Evolutionary conservation across 2,113 vertebrate genomes (phyloP).

Genomic region (Podarcis muralis): DNA sequence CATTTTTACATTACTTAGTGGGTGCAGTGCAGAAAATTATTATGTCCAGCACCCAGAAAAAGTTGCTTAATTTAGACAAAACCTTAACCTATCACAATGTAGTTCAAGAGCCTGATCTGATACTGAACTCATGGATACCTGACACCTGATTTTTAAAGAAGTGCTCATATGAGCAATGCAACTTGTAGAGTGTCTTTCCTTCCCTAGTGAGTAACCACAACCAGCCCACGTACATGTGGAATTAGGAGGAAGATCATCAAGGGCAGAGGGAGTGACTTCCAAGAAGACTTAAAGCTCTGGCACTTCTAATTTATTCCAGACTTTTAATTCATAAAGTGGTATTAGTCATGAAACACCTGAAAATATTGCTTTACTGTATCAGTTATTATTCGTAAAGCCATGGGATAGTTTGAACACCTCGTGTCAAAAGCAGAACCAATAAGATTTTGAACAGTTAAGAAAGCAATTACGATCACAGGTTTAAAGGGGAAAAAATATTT

Average conservation of each 20-base stretch:
- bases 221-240: neutral
- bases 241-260: neutral
- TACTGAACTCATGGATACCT: neutral
- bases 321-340: neutral
- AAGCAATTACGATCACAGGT: neutral
- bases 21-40: neutral
- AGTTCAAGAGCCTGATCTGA: neutral
- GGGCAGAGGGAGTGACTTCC: neutral
- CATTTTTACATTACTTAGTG: neutral
- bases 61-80: slow-evolving; percentile 13
- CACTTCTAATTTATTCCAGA: neutral
- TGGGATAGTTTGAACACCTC: neutral
- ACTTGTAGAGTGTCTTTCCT: neutral
- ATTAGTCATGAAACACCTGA: neutral
- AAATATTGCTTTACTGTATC: neutral
- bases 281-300: neutral
- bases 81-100: slow-evolving; percentile 9
- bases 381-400: neutral
- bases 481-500: neutral
- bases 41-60: neutral
- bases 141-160: neutral
- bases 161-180: neutral
- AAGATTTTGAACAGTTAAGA: neutral
- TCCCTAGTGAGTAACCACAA: neutral
- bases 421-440: neutral